Conservation (phyloP, 2,113 vertebrate genomes). For the Lonchura striata region DNA sequence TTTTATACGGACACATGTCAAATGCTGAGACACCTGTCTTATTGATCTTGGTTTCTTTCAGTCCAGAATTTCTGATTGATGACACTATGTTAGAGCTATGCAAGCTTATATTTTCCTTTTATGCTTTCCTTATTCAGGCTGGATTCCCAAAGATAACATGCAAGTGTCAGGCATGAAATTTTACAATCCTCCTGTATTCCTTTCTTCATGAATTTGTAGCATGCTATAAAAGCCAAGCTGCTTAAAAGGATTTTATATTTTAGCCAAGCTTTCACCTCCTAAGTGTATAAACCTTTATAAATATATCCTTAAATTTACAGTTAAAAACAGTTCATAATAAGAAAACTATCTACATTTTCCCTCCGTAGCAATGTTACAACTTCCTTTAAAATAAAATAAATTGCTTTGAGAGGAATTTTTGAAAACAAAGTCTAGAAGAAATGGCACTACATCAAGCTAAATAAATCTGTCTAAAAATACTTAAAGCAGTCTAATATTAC, state of each 20-base stretch:
- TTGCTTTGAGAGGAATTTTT: neutral
- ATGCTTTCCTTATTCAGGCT: neutral
- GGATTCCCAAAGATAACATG: conserved; percentile 49
- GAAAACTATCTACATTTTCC: neutral
- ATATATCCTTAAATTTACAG: neutral
- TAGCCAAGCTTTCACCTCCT: conserved; percentile 1
- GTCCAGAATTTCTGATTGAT: neutral
- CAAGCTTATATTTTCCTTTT: conserved; percentile 7
- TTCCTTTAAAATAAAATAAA: neutral
- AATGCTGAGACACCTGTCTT: neutral
- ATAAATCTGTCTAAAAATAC: neutral
- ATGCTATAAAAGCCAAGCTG: conserved; percentile 22
- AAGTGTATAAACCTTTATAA: conserved; percentile 13
- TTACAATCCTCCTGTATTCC: conserved; percentile 44
- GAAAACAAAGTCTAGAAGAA: neutral
- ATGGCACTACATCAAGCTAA: neutral
- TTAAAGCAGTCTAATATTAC: neutral
- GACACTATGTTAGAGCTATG: neutral
- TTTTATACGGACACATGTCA: conserved; percentile 32
- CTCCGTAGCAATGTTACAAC: neutral
- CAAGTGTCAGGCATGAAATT: conserved; percentile 53
- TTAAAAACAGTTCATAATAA: conserved; percentile 8
- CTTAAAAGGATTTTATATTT: conserved; percentile 53
- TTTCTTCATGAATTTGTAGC: conserved; percentile 48
- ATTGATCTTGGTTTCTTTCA: neutral